Evolutionary conservation across 2,888 invertebrate species (phyloP).

Genomic region (Epinotia nisella): DNA sequence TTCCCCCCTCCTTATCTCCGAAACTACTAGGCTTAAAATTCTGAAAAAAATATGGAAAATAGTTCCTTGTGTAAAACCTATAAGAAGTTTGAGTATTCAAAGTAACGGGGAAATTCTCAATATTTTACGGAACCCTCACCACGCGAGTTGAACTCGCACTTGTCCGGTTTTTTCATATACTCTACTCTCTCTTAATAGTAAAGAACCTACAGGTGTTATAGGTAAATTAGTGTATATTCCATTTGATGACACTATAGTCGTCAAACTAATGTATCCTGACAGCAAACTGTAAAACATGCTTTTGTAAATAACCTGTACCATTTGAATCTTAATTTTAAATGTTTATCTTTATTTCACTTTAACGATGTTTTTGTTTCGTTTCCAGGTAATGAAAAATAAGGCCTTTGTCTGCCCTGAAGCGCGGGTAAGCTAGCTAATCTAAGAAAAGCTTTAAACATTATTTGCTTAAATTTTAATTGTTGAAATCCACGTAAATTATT

Average conservation of each 20-base stretch:
- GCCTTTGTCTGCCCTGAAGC: conserved; percentile 3
- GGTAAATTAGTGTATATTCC: not conserved
- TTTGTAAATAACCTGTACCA: not conserved
- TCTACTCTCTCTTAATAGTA: conserved; percentile 17
- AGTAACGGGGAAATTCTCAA: no score
- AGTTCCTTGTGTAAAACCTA: no score
- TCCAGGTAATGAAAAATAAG: conserved; percentile 34
- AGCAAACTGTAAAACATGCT: not conserved
- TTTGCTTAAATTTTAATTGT: conserved; percentile 32
- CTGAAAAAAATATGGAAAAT: no score
- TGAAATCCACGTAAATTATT: conserved; percentile 8
- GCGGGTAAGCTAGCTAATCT: conserved; percentile 27
- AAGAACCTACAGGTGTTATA: not conserved
- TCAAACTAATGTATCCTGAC: not conserved
- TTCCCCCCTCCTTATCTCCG: no score
- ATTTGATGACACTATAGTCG: not conserved
- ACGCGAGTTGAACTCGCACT: no score
- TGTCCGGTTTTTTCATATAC: no score
- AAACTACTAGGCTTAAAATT: no score
- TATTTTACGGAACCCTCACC: no score
- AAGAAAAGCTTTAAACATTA: conserved; percentile 20
- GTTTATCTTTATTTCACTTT: conserved; percentile 2
- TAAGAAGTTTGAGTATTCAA: no score
- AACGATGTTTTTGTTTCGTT: conserved; percentile 12
- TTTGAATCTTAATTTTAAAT: not conserved